Evolutionary conservation across 2,113 vertebrate genomes (phyloP).

Genomic region (Myodes glareolus): DNA sequence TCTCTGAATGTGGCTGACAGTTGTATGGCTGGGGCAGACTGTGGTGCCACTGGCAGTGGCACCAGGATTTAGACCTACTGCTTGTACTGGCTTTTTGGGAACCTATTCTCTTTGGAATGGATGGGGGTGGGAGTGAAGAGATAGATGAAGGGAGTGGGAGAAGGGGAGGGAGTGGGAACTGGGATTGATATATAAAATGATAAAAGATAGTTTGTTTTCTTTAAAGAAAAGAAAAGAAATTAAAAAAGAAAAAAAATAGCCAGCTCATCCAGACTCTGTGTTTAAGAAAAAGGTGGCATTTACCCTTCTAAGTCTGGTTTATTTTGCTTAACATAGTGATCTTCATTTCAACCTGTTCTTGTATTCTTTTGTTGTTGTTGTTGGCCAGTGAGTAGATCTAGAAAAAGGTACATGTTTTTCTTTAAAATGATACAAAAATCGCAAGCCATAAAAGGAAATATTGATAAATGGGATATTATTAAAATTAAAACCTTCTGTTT

Average conservation of each 20-base stretch:
- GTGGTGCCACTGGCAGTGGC: no score
- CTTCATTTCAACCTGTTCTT: neutral
- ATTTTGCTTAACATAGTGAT: neutral
- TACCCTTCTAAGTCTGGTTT: neutral
- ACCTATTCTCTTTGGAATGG: no score
- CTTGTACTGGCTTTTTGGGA: no score
- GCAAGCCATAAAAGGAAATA: slow-evolving; percentile 16
- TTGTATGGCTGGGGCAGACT: no score
- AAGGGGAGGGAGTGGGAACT: no score
- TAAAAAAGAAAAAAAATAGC: neutral
- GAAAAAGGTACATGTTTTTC: neutral
- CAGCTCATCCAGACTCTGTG: neutral
- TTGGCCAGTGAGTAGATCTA: neutral
- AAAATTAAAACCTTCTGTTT: slow-evolving; percentile 14
- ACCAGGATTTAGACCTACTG: no score
- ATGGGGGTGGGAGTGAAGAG: no score
- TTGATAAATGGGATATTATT: neutral
- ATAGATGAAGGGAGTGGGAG: no score
- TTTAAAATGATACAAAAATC: slow-evolving; percentile 33
- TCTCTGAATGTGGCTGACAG: no score
- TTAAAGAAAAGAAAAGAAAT: no score
- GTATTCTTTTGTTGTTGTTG: neutral
- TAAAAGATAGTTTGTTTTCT: no score
- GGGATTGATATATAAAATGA: no score
- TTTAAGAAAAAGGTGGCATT: neutral